These are phyloP conservation scores for Xestia ashworthii DNA, from an alignment of 2,888 invertebrate species.

Conservation along the genomic window DNA sequence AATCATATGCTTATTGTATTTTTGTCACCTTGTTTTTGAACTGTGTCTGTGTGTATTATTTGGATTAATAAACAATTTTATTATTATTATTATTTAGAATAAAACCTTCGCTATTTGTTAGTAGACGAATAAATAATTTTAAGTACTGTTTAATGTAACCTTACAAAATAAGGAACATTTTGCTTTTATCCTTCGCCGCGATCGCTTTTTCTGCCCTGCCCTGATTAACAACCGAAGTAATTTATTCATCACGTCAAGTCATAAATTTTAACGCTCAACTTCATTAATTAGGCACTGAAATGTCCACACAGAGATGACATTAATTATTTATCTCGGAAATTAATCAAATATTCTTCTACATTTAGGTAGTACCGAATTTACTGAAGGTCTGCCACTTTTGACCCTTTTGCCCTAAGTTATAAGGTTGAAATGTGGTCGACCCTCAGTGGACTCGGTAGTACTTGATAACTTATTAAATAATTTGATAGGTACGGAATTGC, in stretches of 20 bases:
- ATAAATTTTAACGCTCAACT: constrained; percentile 56
- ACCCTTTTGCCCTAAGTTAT: too few species aligned
- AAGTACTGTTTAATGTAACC: constrained; percentile 10
- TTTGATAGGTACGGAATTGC: neutral
- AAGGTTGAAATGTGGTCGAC: too few species aligned
- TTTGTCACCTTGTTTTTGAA: too few species aligned
- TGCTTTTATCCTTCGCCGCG: constrained; percentile 29
- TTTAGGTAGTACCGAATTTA: neutral
- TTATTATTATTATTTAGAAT: too few species aligned
- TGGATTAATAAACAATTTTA: too few species aligned
- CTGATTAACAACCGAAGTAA: constrained; percentile 55
- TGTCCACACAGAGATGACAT: constrained; percentile 47
- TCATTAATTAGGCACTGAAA: constrained; percentile 58
- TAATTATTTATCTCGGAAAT: constrained; percentile 55
- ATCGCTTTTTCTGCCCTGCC: constrained; percentile 47
- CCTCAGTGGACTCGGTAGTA: neutral
- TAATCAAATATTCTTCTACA: constrained; percentile 34
- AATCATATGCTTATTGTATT: too few species aligned
- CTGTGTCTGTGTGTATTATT: too few species aligned
- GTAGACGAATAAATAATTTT: constrained; percentile 9
- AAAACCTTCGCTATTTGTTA: constrained; percentile 8
- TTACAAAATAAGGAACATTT: constrained; percentile 18
- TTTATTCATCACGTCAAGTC: constrained; percentile 58
- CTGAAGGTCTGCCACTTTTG: too few species aligned
- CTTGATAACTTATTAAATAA: neutral